Conservation (phyloP, 2,888 invertebrate genomes). For the Drosophila hawaiiensis region DNA sequence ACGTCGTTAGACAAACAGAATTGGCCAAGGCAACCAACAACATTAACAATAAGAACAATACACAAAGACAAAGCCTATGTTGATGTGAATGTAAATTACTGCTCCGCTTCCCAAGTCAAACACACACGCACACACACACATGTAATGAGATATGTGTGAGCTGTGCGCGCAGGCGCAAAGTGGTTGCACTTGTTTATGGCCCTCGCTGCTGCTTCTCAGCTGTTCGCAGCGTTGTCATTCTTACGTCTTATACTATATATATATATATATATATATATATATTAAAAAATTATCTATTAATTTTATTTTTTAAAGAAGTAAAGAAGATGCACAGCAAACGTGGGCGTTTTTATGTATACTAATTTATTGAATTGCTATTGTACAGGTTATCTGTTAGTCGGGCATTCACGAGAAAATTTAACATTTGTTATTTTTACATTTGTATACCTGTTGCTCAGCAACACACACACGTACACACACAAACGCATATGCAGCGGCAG, state of each 20-base stretch:
- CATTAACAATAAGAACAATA: conserved; percentile 11
- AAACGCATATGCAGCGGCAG: conserved; percentile 5
- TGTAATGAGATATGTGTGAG: conserved; percentile 2
- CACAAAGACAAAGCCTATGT: background rate
- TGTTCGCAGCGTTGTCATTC: conserved; percentile 36
- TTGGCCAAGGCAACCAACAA: conserved; percentile 20
- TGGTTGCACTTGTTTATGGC: conserved; percentile 33
- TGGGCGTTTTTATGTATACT: background rate
- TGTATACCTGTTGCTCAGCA: conserved; percentile 25
- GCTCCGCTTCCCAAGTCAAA: conserved; percentile 39
- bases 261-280: background rate
- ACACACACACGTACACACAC: conserved; percentile 1
- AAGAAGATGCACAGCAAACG: background rate
- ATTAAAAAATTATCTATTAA: background rate
- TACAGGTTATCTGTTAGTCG: conserved; percentile 12
- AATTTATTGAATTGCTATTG: background rate
- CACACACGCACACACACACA: conserved; percentile 1
- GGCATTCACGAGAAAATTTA: background rate
- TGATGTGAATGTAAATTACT: conserved; percentile 37
- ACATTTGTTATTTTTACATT: background rate
- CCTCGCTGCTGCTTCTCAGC: conserved; percentile 33
- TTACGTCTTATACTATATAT: conserved; percentile 4
- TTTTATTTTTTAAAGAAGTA: background rate
- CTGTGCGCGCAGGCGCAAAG: conserved; percentile 47
- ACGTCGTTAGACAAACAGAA: conserved; percentile 20